Percentiles rank a stretch among this genome's conserved stretches.
Conservation (phyloP, 1,140 invertebrate species). For the Protaetia brevitarsis region DNA sequence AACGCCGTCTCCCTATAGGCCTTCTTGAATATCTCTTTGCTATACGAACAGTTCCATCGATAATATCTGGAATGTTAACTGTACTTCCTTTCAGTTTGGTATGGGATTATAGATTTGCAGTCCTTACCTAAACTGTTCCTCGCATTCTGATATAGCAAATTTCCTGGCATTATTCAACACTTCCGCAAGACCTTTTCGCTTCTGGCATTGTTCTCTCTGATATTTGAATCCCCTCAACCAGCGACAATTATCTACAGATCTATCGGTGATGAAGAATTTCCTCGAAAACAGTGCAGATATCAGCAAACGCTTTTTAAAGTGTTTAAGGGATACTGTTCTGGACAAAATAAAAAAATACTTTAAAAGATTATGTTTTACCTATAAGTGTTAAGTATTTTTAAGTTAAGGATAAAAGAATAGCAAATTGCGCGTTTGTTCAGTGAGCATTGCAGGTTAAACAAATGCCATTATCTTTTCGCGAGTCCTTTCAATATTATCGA, state of each 20-base stretch:
- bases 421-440: background rate
- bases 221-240: conserved; percentile 73
- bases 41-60: conserved; percentile 60
- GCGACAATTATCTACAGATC: conserved; percentile 29
- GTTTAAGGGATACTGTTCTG: background rate
- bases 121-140: conserved; percentile 52
- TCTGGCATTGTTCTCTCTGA: conserved; percentile 53
- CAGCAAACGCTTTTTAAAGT: background rate
- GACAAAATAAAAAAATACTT: background rate
- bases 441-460: background rate
- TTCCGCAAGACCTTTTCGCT: conserved; percentile 52
- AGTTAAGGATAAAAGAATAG: background rate
- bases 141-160: conserved; percentile 55
- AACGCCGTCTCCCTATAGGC: conserved; percentile 75
- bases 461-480: background rate
- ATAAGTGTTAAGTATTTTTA: no score
- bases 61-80: conserved; percentile 51
- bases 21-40: conserved; percentile 58
- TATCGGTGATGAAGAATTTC: background rate
- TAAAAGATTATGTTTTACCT: no score
- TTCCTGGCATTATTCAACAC: conserved; percentile 53
- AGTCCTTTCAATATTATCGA: background rate
- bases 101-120: conserved; percentile 15
- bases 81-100: background rate
- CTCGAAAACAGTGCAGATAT: conserved; percentile 2